phyloP scores from a whole-genome alignment of 1,140 invertebrate species.

The Pemphigus obesinymphae region DNA sequence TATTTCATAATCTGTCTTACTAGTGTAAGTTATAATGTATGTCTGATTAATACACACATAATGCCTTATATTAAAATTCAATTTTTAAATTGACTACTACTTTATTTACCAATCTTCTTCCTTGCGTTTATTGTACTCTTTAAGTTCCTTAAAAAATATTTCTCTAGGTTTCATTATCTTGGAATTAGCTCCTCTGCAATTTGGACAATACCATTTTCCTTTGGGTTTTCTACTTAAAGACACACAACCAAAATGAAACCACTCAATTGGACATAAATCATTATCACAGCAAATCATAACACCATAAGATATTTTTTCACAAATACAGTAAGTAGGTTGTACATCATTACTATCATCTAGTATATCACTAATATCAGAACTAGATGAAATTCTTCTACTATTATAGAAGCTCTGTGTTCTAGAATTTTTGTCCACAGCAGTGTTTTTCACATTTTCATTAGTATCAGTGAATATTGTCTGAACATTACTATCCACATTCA shows the following conservation, averaged over 20 bases:
- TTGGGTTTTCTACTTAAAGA: slow-evolving; percentile 95
- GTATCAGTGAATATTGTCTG: too few species aligned
- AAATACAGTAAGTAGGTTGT: slow-evolving; percentile 94
- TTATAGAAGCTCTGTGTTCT: background rate
- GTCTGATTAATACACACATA: background rate
- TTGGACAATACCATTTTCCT: slow-evolving; percentile 98
- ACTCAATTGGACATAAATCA: slow-evolving; percentile 86
- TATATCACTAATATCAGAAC: background rate
- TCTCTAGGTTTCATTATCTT: slow-evolving; percentile 20
- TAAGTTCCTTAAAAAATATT: slow-evolving; percentile 5
- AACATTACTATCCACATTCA: background rate
- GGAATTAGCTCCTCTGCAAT: slow-evolving; percentile 58
- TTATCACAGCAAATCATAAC: slow-evolving; percentile 97
- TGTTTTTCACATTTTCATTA: background rate
- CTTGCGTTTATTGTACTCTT: slow-evolving; percentile 29
- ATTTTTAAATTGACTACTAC: background rate
- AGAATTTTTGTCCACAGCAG: background rate
- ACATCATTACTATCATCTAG: slow-evolving; percentile 84
- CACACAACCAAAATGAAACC: slow-evolving; percentile 99
- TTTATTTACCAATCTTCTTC: slow-evolving; percentile 8
- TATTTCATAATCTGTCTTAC: background rate
- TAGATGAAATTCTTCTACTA: background rate
- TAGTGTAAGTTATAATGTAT: background rate
- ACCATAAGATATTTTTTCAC: slow-evolving; percentile 92
- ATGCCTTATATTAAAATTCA: background rate